phyloP scores from a whole-genome alignment of 2,888 invertebrate species.

The Heliconius aoede region DNA sequence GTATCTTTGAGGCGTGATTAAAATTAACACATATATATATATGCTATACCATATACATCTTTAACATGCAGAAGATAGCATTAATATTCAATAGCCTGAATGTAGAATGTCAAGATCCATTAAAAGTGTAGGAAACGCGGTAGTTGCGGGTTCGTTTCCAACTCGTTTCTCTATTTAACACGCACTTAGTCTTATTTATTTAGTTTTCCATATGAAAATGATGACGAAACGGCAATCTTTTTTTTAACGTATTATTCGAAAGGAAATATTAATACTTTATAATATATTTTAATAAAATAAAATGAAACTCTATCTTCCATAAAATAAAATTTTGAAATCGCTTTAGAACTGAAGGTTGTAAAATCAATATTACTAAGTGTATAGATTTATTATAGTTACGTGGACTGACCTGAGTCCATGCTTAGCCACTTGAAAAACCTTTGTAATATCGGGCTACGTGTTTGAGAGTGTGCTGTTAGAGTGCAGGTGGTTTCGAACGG shows the following conservation, averaged over 20 bases:
- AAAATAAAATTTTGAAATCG: not conserved
- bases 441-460: slow-evolving; percentile 26
- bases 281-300: not conserved
- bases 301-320: not conserved
- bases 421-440: slow-evolving; percentile 41
- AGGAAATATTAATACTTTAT: no score
- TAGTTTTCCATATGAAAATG: no score
- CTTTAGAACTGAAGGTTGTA: not conserved
- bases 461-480: slow-evolving; percentile 21
- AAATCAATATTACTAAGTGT: slow-evolving; percentile 13
- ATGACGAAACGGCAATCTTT: no score
- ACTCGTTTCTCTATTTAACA: no score
- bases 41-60: no score
- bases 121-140: no score
- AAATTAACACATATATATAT: not conserved
- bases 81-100: not conserved
- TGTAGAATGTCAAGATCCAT: not conserved
- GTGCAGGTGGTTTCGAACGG: slow-evolving; percentile 7
- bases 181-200: no score
- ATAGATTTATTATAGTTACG: slow-evolving; percentile 17
- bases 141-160: no score
- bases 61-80: not conserved
- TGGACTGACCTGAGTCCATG: slow-evolving; percentile 19
- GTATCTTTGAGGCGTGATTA: slow-evolving; percentile 1
- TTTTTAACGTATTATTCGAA: no score